Percentiles rank a stretch among this genome's conserved stretches.
These are phyloP conservation scores for Chelon auratus DNA, from an alignment of 2,797 vertebrate species.

Conservation along the genomic window DNA sequence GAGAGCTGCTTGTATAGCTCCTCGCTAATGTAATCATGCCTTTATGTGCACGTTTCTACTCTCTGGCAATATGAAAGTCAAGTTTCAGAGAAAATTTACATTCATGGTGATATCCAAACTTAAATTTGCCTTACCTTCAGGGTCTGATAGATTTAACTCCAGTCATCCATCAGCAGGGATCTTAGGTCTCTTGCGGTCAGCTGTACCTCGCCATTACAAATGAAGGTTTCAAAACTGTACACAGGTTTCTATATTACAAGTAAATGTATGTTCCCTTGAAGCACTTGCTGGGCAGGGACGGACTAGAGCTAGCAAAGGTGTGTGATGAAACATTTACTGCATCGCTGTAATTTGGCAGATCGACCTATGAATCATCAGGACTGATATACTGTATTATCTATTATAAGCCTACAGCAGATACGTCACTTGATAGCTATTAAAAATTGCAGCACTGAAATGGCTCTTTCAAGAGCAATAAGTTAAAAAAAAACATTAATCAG, in stretches of 20 bases:
- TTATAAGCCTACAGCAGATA: neutral
- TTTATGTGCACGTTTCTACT: neutral
- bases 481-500: neutral
- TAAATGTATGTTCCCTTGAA: neutral
- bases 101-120: neutral
- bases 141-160: neutral
- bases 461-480: neutral
- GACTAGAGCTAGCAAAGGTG: neutral
- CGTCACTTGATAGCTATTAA: neutral
- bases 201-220: neutral
- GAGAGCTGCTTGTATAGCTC: neutral
- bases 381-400: neutral
- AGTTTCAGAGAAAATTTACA: neutral
- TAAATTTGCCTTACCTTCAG: conserved; percentile 21
- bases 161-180: neutral
- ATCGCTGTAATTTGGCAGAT: neutral
- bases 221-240: neutral
- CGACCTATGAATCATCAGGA: neutral
- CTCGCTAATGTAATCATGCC: too few species aligned
- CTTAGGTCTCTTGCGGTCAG: neutral
- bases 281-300: too few species aligned
- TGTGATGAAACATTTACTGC: neutral
- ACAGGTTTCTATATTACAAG: neutral
- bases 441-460: neutral
- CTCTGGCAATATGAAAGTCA: neutral